phyloP scores from a whole-genome alignment of 2,797 vertebrate species.

The Psittacula echo region DNA sequence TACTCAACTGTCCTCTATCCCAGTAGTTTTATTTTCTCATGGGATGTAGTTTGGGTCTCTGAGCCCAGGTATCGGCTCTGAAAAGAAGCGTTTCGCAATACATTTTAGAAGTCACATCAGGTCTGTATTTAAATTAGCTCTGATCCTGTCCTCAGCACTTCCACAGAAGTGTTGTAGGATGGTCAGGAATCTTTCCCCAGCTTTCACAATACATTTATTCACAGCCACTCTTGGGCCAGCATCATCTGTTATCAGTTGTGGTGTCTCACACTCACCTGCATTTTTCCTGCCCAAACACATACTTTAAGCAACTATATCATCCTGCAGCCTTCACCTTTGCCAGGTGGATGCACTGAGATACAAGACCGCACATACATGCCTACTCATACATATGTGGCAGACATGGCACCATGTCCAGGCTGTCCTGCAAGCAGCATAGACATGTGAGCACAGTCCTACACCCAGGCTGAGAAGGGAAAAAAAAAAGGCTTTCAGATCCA shows the following conservation, averaged over 20 bases:
- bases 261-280: constrained; percentile 43
- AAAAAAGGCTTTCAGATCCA: background rate
- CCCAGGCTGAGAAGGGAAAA: background rate
- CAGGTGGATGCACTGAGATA: background rate
- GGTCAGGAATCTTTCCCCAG: background rate
- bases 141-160: background rate
- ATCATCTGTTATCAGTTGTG: constrained; percentile 19
- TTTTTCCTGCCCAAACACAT: constrained; percentile 22
- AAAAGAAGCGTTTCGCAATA: background rate
- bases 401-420: background rate
- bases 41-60: background rate
- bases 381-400: background rate
- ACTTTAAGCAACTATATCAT: background rate
- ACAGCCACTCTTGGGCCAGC: constrained; percentile 6
- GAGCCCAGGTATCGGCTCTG: background rate
- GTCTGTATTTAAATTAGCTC: background rate
- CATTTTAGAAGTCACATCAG: background rate
- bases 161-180: background rate
- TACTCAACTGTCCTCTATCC: background rate
- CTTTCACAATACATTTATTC: constrained; percentile 41
- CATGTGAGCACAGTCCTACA: fast-evolving
- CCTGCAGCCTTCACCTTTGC: background rate
- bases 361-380: background rate
- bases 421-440: background rate
- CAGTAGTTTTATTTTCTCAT: background rate